Conservation (phyloP, 2,888 invertebrate species). For the Laspeyria flexula region DNA sequence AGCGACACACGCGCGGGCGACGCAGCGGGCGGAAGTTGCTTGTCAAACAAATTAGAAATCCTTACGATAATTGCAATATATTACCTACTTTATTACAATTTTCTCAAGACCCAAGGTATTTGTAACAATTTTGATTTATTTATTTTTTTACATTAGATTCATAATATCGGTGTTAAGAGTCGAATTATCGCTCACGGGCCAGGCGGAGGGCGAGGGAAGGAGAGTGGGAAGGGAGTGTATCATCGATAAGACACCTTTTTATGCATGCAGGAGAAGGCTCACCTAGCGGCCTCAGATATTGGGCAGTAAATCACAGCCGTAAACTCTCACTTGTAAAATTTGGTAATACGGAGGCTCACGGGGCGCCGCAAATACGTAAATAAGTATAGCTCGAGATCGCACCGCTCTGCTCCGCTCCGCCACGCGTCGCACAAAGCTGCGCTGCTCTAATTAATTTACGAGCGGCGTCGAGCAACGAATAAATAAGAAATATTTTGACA, state of each 20-base stretch:
- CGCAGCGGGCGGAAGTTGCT: too few species aligned
- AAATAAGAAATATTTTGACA: slow-evolving; percentile 44
- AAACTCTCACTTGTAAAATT: slow-evolving; percentile 43
- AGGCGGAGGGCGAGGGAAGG: neutral
- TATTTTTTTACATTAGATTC: too few species aligned
- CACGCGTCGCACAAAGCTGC: neutral
- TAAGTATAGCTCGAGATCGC: neutral
- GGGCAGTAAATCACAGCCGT: slow-evolving; percentile 53
- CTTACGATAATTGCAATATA: too few species aligned
- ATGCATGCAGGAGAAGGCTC: slow-evolving; percentile 47
- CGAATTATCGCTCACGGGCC: too few species aligned
- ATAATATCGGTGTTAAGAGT: too few species aligned
- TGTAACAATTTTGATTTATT: too few species aligned
- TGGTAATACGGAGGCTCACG: slow-evolving; percentile 19
- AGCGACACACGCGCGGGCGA: too few species aligned
- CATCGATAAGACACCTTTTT: slow-evolving; percentile 51
- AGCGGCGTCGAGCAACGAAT: slow-evolving; percentile 26
- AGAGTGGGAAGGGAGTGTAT: slow-evolving; percentile 15
- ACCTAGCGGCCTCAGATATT: slow-evolving; percentile 44
- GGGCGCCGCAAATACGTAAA: slow-evolving; percentile 8
- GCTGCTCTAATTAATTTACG: slow-evolving; percentile 46
- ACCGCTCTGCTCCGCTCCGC: too few species aligned
- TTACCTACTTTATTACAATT: too few species aligned
- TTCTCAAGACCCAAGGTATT: too few species aligned
- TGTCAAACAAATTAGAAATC: too few species aligned